Evolutionary conservation across 1,140 invertebrate species (phyloP).

Genomic region (Episyrphus balteatus): DNA sequence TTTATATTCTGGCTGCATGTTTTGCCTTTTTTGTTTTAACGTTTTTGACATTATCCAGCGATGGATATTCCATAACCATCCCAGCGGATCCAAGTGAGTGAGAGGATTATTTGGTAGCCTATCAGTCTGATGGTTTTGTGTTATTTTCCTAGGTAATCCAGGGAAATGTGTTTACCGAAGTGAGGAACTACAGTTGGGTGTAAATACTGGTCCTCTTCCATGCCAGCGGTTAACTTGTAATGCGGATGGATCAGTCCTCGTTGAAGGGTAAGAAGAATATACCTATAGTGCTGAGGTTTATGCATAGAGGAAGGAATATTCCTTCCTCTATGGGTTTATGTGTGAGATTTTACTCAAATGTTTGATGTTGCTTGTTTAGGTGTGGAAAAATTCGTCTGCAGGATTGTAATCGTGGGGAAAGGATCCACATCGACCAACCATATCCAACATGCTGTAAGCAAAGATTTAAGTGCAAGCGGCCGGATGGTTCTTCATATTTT

Average conservation of each 20-base stretch:
- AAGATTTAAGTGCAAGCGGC: conserved; percentile 27
- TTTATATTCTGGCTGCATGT: no score
- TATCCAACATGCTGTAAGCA: conserved; percentile 30
- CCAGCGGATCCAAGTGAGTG: neutral
- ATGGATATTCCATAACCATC: neutral
- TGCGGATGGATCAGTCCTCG: conserved; percentile 24
- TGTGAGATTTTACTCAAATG: neutral
- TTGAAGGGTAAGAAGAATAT: conserved; percentile 26
- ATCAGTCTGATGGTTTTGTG: neutral
- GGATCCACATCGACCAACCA: conserved; percentile 20
- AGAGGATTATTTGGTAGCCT: neutral
- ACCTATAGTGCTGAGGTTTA: neutral
- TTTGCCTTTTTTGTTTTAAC: no score
- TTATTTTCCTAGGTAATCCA: conserved; percentile 12
- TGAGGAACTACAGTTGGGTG: conserved; percentile 16
- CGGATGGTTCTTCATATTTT: conserved; percentile 18
- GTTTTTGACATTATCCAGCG: no score
- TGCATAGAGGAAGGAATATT: no score
- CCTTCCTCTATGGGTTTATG: no score
- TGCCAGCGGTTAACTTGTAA: conserved; percentile 29
- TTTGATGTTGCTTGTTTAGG: conserved; percentile 10
- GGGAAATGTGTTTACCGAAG: conserved; percentile 31
- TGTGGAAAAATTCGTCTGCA: conserved; percentile 25
- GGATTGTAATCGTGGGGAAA: conserved; percentile 28
- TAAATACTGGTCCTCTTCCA: conserved; percentile 24